Conservation (phyloP, 2,797 vertebrate genomes). For the Syngnathus rostellatus region DNA sequence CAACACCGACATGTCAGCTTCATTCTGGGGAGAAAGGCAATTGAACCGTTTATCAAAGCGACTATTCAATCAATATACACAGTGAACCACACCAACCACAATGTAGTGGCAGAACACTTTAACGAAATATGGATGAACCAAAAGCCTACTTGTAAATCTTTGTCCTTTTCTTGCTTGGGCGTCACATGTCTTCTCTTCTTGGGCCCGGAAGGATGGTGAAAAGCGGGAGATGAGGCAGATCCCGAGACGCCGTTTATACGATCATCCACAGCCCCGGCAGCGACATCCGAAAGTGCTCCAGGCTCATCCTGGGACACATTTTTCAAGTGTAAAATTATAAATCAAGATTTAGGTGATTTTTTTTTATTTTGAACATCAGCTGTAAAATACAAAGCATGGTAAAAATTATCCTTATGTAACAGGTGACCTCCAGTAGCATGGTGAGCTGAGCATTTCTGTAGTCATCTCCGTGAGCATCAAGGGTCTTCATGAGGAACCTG, state of each 20-base stretch:
- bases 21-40: constrained; percentile 45
- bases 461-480: constrained; percentile 81
- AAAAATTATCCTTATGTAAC: background rate
- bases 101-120: too few species aligned
- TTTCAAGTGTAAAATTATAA: background rate
- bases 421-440: constrained; percentile 77
- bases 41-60: background rate
- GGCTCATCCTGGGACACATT: constrained; percentile 63
- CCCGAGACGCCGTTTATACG: constrained; percentile 53
- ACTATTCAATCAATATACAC: background rate
- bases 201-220: constrained; percentile 50
- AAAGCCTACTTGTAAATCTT: constrained; percentile 60
- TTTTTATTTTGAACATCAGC: too few species aligned
- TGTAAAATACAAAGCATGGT: too few species aligned
- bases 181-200: constrained; percentile 69
- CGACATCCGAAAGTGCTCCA: constrained; percentile 50
- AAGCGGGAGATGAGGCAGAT: constrained; percentile 40
- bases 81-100: background rate
- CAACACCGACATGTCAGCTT: constrained; percentile 58
- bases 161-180: constrained; percentile 64
- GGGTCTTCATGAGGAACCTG: constrained; percentile 86
- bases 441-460: constrained; percentile 81
- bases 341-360: too few species aligned
- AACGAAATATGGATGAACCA: background rate
- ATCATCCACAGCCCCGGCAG: constrained; percentile 55